phyloP scores from a whole-genome alignment of 2,797 vertebrate species.

The Octomys mimax region DNA sequence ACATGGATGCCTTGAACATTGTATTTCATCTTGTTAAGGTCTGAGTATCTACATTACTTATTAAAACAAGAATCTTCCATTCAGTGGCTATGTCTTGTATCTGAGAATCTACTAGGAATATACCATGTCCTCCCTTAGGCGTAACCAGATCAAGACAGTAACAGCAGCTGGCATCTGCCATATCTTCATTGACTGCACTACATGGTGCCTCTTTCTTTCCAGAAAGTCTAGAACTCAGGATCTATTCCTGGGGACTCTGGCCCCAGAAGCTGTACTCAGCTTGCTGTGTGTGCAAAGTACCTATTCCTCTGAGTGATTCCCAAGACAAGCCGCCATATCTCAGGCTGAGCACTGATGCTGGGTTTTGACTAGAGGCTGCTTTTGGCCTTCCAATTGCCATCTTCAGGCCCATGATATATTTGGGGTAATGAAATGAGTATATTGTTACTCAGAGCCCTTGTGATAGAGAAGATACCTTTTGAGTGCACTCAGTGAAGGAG shows the following conservation, averaged over 20 bases:
- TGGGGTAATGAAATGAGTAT: not conserved
- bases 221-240: not conserved
- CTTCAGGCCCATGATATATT: not conserved
- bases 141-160: not conserved
- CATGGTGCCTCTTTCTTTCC: not conserved
- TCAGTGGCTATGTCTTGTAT: slow-evolving; percentile 6
- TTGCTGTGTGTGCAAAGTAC: not conserved
- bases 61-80: slow-evolving; percentile 37
- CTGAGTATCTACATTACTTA: slow-evolving; percentile 48
- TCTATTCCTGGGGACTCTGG: not conserved
- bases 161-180: not conserved
- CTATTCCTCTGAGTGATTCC: not conserved
- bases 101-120: not conserved
- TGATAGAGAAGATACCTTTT: not conserved
- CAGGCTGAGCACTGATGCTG: not conserved
- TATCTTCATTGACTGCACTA: not conserved
- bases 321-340: not conserved
- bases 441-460: not conserved
- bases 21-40: not conserved
- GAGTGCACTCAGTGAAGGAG: not conserved
- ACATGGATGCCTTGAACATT: not conserved
- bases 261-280: not conserved
- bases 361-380: not conserved
- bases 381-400: not conserved
- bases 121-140: not conserved